Evolutionary conservation across 2,888 invertebrate species (phyloP).

Genomic region (Pharmacophagus antenor): DNA sequence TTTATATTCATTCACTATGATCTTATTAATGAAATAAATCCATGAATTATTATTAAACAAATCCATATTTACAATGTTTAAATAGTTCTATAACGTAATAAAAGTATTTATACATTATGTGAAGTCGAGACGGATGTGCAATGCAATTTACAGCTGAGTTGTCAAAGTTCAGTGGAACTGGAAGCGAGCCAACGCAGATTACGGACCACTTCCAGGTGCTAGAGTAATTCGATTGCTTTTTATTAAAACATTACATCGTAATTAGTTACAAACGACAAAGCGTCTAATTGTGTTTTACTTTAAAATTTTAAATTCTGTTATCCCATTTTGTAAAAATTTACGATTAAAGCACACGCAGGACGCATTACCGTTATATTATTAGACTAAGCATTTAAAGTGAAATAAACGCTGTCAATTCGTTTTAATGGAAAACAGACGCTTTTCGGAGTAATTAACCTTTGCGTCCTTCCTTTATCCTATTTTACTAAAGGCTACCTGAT

Average conservation of each 20-base stretch:
- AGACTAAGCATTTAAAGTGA: slow-evolving; percentile 12
- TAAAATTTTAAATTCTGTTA: slow-evolving; percentile 12
- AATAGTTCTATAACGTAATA: slow-evolving; percentile 5
- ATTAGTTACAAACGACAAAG: slow-evolving; percentile 37
- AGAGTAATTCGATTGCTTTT: slow-evolving; percentile 45
- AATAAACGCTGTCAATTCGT: slow-evolving; percentile 25
- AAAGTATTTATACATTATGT: slow-evolving; percentile 24
- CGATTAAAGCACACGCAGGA: slow-evolving; percentile 5
- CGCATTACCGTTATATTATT: slow-evolving; percentile 17
- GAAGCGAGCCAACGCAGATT: slow-evolving; percentile 70
- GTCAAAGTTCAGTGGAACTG: slow-evolving; percentile 79
- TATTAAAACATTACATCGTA: slow-evolving; percentile 43
- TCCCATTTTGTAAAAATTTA: background rate
- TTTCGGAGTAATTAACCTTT: slow-evolving; percentile 59
- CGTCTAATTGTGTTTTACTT: slow-evolving; percentile 30
- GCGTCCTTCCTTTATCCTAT: slow-evolving; percentile 53
- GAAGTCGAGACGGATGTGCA: slow-evolving; percentile 45
- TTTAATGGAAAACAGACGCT: slow-evolving; percentile 45
- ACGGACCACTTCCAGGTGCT: slow-evolving; percentile 70
- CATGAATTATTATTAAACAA: too few relatives aligned
- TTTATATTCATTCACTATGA: too few relatives aligned
- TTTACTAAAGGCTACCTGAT: slow-evolving; percentile 59
- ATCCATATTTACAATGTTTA: too few relatives aligned
- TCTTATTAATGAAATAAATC: too few relatives aligned
- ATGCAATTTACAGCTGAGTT: slow-evolving; percentile 60